These are phyloP conservation scores for Lumbricus terrestris DNA, from an alignment of 2,888 invertebrate species.

Conservation along the genomic window DNA sequence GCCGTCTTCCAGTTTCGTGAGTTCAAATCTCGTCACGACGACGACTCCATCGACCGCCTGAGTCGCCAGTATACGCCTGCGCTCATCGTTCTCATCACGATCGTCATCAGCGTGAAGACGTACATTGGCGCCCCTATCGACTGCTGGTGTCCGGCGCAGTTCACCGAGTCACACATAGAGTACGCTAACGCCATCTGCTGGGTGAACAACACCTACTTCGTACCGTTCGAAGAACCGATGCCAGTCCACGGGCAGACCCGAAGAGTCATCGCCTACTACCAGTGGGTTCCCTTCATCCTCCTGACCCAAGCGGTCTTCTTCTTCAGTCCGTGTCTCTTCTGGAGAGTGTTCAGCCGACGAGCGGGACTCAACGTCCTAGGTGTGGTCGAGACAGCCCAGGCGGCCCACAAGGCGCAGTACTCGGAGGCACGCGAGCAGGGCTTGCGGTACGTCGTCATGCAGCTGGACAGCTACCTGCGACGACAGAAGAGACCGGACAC, in stretches of 20 bases:
- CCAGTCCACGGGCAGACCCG: conserved; percentile 55
- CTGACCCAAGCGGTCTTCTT: conserved; percentile 59
- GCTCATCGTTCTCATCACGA: conserved; percentile 56
- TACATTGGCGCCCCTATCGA: conserved; percentile 65
- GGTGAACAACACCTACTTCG: conserved; percentile 63
- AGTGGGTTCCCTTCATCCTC: conserved; percentile 59
- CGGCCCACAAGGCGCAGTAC: conserved; percentile 51
- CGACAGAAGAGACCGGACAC: conserved; percentile 53
- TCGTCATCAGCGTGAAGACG: conserved; percentile 57
- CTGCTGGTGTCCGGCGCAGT: conserved; percentile 62
- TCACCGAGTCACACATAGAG: conserved; percentile 60
- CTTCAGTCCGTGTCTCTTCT: conserved; percentile 62
- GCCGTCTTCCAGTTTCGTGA: conserved; percentile 40
- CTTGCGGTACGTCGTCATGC: conserved; percentile 52
- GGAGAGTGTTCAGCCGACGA: conserved; percentile 57
- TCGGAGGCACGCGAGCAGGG: conserved; percentile 59
- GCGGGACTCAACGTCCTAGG: conserved; percentile 61
- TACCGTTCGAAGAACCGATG: conserved; percentile 59
- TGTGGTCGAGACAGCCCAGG: conserved; percentile 52
- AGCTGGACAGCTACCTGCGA: conserved; percentile 36
- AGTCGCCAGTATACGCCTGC: conserved; percentile 57
- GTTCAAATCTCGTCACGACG: conserved; percentile 55
- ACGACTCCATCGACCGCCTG: conserved; percentile 56
- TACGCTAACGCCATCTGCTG: conserved; percentile 64
- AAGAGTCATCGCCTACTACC: conserved; percentile 57